Evolutionary conservation across 2,113 vertebrate species (phyloP).

Genomic region (Bos taurus): ARS-UCD2.0 NC_037336.1:49231001-49231500

Average conservation of each 20-base stretch:
- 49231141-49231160: constrained; percentile 70
- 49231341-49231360: neutral
- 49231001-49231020: neutral
- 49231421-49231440: neutral
- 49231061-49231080: constrained; percentile 59
- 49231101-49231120: constrained; percentile 69
- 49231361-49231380: neutral
- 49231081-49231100: constrained; percentile 59
- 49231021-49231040: constrained; percentile 7
- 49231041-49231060: neutral
- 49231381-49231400: neutral
- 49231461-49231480: neutral
- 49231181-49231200: constrained; percentile 72
- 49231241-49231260: neutral
- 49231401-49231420: neutral
- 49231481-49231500: neutral
- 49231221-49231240: neutral
- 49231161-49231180: constrained; percentile 74
- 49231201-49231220: neutral
- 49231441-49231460: neutral
- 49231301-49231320: neutral
- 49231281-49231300: neutral
- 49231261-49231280: neutral
- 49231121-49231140: constrained; percentile 66
- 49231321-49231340: neutral